These are phyloP conservation scores for Manduca sexta DNA, from an alignment of 1,140 invertebrate genomes.

Conservation along the genomic window DNA sequence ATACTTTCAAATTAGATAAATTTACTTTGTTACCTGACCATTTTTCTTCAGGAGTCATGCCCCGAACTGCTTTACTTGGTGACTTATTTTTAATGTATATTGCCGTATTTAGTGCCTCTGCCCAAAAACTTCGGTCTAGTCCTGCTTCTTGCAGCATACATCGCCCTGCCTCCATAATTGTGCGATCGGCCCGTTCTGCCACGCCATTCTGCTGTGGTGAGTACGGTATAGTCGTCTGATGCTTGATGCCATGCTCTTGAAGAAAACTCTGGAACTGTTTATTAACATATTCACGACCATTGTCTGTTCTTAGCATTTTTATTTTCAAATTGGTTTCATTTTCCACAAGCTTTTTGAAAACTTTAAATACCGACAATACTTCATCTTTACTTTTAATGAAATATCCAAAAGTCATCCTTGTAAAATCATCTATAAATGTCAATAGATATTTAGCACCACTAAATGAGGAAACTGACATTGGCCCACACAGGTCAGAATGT, in stretches of 20 bases:
- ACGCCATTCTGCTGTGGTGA: conserved; percentile 39
- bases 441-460: conserved; percentile 20
- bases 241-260: conserved; percentile 13
- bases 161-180: conserved; percentile 30
- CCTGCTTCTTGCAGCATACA: conserved; percentile 22
- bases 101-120: conserved; percentile 8
- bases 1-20: too few relatives aligned
- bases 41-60: conserved; percentile 43
- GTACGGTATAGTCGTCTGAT: conserved; percentile 22
- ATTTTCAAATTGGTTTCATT: too few relatives aligned
- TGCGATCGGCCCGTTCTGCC: conserved; percentile 44
- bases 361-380: too few relatives aligned
- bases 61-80: conserved; percentile 14
- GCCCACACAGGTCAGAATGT: conserved; percentile 20
- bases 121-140: conserved; percentile 3
- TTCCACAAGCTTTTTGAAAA: conserved; percentile 5
- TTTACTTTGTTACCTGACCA: conserved; percentile 47
- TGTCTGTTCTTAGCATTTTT: too few relatives aligned
- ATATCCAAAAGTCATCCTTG: conserved; percentile 15
- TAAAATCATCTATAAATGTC: conserved; percentile 20
- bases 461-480: conserved; percentile 21
- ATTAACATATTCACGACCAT: too few relatives aligned
- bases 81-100: conserved; percentile 6
- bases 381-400: too few relatives aligned
- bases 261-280: conserved; percentile 19